Base-by-base conservation (phyloP, 2,888 invertebrate species). In the Lacanobia oleracea region DNA sequence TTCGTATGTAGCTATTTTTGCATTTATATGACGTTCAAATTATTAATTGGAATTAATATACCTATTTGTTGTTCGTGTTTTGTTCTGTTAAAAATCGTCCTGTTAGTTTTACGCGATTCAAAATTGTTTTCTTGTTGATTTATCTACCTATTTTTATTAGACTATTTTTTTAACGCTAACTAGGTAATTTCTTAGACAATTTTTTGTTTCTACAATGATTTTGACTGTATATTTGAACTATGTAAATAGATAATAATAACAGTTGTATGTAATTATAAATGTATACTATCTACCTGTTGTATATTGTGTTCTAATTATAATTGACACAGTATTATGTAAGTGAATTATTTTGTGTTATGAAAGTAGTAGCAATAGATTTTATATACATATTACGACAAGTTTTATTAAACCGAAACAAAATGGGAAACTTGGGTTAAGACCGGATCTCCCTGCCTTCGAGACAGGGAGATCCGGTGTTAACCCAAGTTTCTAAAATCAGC, bases 361-460 rank as follows among this genome's bases (percentile, higher is more conserved):
- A 82, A 86, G 72, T 85, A 86, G 83, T 87, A 86, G 84, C 82
- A 89, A 91, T 90, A 92, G 86, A 88, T 91, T 92, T 91, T 91
- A 88, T 92, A 91, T 90, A 84, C 82, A 80, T 79, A 82, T 85
- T 81, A 78, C 48, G 23, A 69, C 51, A 81, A 27, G 62, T 85
- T 84, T 84, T 71, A 85, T 77, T 73, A 67, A 59, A 68, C 37
- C 37, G 10, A 43, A 45, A 23, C 2, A 23, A 33, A 43, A 45
- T 2, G 45, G 1, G 12, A 53, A 43, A 56, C 8, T 16, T 16
- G 45, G 45, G 2, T 45, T 16, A 7, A 12, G 0, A 40, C 10
- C 12, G 12, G 40, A 40, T 33, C 33, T 33, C 33, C 33, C 33
- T 33, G 33, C 5, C 33, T 33, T n/a, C n/a, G n/a, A n/a, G n/a